Evolutionary conservation across 2,797 vertebrate genomes (phyloP).

Genomic region (Stomatorhinus walkeri): DNA sequence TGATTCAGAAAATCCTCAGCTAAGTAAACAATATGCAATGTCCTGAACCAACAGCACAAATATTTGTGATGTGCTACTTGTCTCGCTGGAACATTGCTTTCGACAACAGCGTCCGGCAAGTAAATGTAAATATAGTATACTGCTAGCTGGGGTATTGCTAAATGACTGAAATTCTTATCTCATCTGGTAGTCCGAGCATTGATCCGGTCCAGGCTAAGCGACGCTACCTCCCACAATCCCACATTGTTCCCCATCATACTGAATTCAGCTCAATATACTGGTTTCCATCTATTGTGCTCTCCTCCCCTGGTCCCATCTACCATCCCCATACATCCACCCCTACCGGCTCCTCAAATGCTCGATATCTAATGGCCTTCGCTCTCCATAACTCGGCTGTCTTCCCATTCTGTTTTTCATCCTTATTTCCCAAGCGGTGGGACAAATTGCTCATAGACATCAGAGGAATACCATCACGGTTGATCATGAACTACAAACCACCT

Average conservation of each 20-base stretch:
- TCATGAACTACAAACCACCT: neutral
- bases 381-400: neutral
- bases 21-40: neutral
- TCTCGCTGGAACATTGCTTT: neutral
- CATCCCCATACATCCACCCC: neutral
- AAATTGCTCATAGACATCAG: neutral
- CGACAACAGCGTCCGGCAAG: neutral
- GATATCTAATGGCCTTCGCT: neutral
- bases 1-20: neutral
- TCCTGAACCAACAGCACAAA: neutral
- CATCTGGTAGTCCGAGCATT: neutral
- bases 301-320: neutral
- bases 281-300: neutral
- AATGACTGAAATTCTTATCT: neutral
- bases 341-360: neutral
- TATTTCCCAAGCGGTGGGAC: neutral
- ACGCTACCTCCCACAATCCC: neutral
- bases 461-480: conserved; percentile 3
- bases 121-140: neutral
- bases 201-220: neutral
- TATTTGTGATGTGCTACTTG: neutral
- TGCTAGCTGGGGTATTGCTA: neutral
- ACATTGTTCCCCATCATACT: neutral
- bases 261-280: neutral
- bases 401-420: neutral